Conservation (phyloP, 2,888 invertebrate genomes). For the Drosophila eohydei region DNA sequence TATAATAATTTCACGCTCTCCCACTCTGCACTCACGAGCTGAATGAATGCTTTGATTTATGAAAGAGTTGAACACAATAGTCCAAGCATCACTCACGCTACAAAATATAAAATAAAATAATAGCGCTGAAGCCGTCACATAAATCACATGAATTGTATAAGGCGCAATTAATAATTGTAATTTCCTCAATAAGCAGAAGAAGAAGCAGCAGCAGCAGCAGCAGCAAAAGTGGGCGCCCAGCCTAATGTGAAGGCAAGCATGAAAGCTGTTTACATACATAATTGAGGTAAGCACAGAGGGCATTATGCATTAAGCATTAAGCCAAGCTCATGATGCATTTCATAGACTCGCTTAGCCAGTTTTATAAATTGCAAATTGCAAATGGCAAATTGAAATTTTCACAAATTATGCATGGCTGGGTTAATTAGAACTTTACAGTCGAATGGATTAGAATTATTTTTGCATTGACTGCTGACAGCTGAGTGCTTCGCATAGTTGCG, state of each 20-base stretch:
- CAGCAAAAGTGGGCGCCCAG: not conserved
- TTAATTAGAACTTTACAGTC: conserved; percentile 56
- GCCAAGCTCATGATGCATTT: conserved; percentile 6
- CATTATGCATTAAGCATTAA: conserved; percentile 17
- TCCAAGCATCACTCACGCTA: not conserved
- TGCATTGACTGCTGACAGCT: conserved; percentile 26
- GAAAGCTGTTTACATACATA: conserved; percentile 9
- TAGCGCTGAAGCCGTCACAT: conserved; percentile 30
- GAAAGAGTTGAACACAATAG: conserved; percentile 19
- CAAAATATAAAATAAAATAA: not conserved
- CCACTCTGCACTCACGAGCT: too few relatives aligned
- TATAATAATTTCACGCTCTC: not conserved
- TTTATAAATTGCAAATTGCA: conserved; percentile 27
- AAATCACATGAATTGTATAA: conserved; percentile 63
- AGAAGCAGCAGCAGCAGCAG: fast-evolving
- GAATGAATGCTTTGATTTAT: conserved; percentile 30
- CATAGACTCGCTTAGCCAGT: conserved; percentile 10
- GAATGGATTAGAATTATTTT: conserved; percentile 51
- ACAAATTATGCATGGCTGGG: conserved; percentile 48
- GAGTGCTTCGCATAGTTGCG: conserved; percentile 8
- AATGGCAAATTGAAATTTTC: conserved; percentile 39
- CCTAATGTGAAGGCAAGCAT: conserved; percentile 4
- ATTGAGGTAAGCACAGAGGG: conserved; percentile 37
- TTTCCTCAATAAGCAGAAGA: conserved; percentile 40
- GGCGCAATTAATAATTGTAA: conserved; percentile 71